Base-by-base conservation (phyloP, 2,888 invertebrate species). In the Trissonchulus latispiculum region DNA sequence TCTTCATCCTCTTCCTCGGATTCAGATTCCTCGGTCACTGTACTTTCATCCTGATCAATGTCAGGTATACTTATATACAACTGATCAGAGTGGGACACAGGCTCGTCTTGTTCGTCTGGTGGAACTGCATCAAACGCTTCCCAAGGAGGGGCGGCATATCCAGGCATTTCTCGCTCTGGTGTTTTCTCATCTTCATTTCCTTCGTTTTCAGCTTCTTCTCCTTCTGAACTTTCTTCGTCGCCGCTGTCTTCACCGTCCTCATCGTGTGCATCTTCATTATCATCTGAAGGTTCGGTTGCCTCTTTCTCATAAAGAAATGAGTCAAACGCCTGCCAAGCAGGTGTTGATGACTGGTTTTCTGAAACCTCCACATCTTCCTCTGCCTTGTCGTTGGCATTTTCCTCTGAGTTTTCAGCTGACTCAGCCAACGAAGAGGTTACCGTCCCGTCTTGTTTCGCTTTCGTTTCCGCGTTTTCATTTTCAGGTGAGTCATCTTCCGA, bases 191-290 rank as follows among this genome's bases (percentile, higher is more conserved):
- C 36, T 15, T 61, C 29, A 15, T 69, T 68, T 15, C 8, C 66
- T 31, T 2, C 3, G 2, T 71, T 37, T 2, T 3, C 31, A 68
- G 31, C n/a, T 61, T 70, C 70, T 15, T 61, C 29, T 2, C 32
- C 72, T 66, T 71, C 72, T 2, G 31, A 2, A 31, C 32, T 64
- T 2, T 71, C 29, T 31, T 71, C 72, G 3, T 70, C 68, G 68
- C n/a, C 23, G 29, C 33, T 35, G 35, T 29, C 31, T 15, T 29
- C 68, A 15, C 35, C 33, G 31, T 31, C 61, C 2, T 8, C 2
- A 28, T 3, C 61, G 31, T 71, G 32, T 61, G 3, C 61, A 2
- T n/a, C 61, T 2, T 71, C 71, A n/a, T 71, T 61, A 3, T 71
- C 71, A 8, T 15, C 2, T 35, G 31, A 3, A 2, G 36, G 37